phyloP scores from a whole-genome alignment of 2,113 vertebrate species.

The Rhinogobius similis region DNA sequence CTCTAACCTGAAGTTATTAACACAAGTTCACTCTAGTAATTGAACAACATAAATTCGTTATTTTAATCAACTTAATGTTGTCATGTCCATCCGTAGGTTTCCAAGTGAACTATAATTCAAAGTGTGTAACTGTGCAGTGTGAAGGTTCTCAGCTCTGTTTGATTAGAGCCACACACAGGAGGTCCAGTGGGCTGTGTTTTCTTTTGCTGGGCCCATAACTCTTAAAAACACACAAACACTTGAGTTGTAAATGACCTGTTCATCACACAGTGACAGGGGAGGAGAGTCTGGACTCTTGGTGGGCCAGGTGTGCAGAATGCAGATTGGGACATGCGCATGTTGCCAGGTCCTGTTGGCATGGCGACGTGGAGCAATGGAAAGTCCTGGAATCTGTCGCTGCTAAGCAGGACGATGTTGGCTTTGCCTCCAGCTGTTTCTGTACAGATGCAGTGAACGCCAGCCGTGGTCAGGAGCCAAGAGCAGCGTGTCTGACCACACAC shows the following conservation, averaged over 20 bases:
- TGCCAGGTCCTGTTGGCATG: slow-evolving; percentile 74
- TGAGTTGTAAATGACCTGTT: slow-evolving; percentile 80
- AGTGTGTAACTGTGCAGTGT: slow-evolving; percentile 49
- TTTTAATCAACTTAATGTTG: slow-evolving; percentile 26
- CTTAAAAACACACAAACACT: slow-evolving; percentile 81
- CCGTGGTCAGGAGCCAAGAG: slow-evolving; percentile 68
- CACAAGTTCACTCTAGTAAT: slow-evolving; percentile 26
- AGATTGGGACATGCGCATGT: slow-evolving; percentile 62
- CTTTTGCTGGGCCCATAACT: slow-evolving; percentile 75
- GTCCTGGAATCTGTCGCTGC: slow-evolving; percentile 79
- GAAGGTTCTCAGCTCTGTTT: slow-evolving; percentile 67
- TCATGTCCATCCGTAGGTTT: slow-evolving; percentile 58
- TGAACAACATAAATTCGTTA: background rate
- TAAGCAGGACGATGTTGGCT: slow-evolving; percentile 76
- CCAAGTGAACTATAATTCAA: slow-evolving; percentile 57
- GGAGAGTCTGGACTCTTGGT: slow-evolving; percentile 76
- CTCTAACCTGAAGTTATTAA: slow-evolving; percentile 32
- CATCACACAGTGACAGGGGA: slow-evolving; percentile 76
- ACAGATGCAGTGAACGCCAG: slow-evolving; percentile 75
- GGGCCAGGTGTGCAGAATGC: slow-evolving; percentile 78
- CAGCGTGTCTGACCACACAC: slow-evolving; percentile 75
- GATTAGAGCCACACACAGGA: slow-evolving; percentile 73
- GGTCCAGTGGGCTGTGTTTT: slow-evolving; percentile 72
- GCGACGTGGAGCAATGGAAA: slow-evolving; percentile 72
- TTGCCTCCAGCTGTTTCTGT: slow-evolving; percentile 80